Evolutionary conservation across 2,797 vertebrate species (phyloP), one percentile per base, ranked within the genome.

Genomic region (Sebastes nivosus): DNA sequence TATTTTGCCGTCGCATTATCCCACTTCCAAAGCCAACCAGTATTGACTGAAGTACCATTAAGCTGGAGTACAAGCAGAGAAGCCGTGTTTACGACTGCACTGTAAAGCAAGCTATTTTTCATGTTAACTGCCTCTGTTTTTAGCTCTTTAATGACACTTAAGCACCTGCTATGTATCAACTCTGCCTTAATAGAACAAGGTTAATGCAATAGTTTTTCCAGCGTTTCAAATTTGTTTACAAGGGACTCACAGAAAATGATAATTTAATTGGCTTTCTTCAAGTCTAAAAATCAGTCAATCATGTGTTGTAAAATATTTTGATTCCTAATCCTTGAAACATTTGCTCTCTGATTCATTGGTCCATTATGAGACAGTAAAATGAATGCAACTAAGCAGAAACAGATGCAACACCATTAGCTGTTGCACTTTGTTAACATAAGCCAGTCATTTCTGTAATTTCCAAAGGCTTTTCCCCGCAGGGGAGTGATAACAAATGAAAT

Each of bases 371-470:
- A 81, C 69, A 6, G 78, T 85, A 87, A 84, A 81, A 89, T 81
- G 29, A 77, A 90, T 87, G 89, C 68, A 92, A 87, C 93, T 92
- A 80, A 90, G 92, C 86, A 64, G 57, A 88, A 82, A 63, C 75
- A 80, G 87, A 91, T 84, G 78, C 88, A 82, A 66, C 75, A 82
- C 66, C 88, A 90, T 93, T 91, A 91, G 89, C 86, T 89, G 87
- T 86, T 94, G 89, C 86, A 84, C 85, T 87, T 89, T 87, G 91
- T 93, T 92, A 93, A 83, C 86, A 91, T 80, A 85, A 89, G 82
- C 75, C 80, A 89, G 89, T 94, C 92, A 77, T 79, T 92, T 85
- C 67, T 72, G 67, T 76, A 77, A 90, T 87, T 88, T 84, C 84
- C 83, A 83, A 81, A 89, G 90, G 87, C 72, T 57, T 81, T 82